Percentiles rank a stretch among this genome's conserved stretches.
Conservation (phyloP, 2,888 invertebrate genomes). For the Blomia tropicalis region DNA sequence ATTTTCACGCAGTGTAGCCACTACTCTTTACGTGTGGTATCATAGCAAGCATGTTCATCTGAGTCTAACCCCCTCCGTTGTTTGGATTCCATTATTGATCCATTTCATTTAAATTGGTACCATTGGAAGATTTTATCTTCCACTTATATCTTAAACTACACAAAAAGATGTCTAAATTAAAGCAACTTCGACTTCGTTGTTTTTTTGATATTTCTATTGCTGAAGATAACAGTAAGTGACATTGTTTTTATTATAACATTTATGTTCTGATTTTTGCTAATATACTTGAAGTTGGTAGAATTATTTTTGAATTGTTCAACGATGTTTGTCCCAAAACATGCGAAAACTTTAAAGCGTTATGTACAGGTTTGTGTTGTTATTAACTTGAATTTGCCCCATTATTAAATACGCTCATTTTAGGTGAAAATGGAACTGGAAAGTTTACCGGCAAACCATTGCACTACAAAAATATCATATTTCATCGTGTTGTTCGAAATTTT, state of each 20-base stretch:
- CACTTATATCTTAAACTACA: background rate
- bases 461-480: constrained; percentile 75
- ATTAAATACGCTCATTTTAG: constrained; percentile 36
- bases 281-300: constrained; percentile 43
- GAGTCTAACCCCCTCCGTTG: too few species aligned
- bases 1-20: too few species aligned
- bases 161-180: constrained; percentile 12
- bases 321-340: constrained; percentile 77
- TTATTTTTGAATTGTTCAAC: constrained; percentile 68
- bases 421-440: constrained; percentile 70
- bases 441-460: constrained; percentile 54
- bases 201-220: constrained; percentile 61
- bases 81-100: too few species aligned
- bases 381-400: background rate
- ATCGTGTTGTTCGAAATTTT: constrained; percentile 89
- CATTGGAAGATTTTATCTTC: background rate
- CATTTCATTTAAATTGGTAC: background rate
- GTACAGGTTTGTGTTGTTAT: constrained; percentile 44
- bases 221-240: background rate
- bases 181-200: constrained; percentile 26
- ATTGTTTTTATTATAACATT: background rate
- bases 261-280: constrained; percentile 2
- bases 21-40: too few species aligned
- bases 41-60: too few species aligned
- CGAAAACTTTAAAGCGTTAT: constrained; percentile 80